Evolutionary conservation across 2,113 vertebrate genomes (phyloP).

Genomic region (Toxotes chatareus): DNA sequence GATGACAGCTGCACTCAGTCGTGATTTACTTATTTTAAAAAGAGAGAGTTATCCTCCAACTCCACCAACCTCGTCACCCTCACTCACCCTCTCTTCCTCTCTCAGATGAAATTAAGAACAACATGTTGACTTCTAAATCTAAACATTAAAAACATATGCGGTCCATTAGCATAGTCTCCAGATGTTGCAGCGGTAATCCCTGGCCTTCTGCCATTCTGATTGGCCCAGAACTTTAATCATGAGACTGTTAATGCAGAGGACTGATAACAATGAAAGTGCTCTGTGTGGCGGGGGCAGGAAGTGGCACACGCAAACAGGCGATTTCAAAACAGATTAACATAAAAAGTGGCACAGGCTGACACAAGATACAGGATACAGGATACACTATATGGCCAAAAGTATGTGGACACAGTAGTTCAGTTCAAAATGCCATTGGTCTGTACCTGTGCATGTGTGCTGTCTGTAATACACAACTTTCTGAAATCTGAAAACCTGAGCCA

Average conservation of each 20-base stretch:
- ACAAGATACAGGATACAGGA: background rate
- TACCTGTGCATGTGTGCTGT: background rate
- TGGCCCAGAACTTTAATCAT: slow-evolving; percentile 72
- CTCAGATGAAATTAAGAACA: slow-evolving; percentile 61
- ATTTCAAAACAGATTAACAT: slow-evolving; percentile 22
- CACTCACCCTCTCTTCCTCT: background rate
- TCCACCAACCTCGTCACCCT: background rate
- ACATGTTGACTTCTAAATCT: slow-evolving; percentile 71
- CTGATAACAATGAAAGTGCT: slow-evolving; percentile 53
- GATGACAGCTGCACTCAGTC: slow-evolving; percentile 65
- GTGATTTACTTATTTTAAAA: slow-evolving; percentile 72
- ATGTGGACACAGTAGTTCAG: background rate
- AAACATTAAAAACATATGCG: slow-evolving; percentile 77
- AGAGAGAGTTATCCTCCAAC: slow-evolving; percentile 39
- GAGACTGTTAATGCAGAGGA: slow-evolving; percentile 46
- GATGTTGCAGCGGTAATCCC: slow-evolving; percentile 73
- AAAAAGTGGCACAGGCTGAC: background rate
- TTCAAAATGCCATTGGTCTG: background rate
- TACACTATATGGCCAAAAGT: background rate
- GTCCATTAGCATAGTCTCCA: slow-evolving; percentile 65
- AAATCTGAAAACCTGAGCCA: background rate
- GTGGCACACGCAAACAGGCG: slow-evolving; percentile 17
- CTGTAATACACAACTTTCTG: background rate
- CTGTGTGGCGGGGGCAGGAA: background rate
- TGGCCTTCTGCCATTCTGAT: slow-evolving; percentile 51